Base-by-base conservation (phyloP, 2,888 invertebrate genomes). In the Xestoiulus laeticollis region DNA sequence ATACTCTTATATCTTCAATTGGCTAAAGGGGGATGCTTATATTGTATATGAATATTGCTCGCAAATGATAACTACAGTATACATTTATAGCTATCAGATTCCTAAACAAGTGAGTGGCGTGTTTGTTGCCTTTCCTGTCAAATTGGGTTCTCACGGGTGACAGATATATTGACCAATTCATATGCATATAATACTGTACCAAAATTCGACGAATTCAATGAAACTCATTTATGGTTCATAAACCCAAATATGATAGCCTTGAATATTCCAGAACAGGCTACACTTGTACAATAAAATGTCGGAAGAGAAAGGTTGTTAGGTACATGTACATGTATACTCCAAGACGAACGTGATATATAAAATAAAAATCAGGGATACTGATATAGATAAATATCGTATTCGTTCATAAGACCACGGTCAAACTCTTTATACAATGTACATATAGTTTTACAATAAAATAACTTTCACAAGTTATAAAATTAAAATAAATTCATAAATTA, bases 11-110 rank as follows among this genome's bases (percentile, higher is more conserved):
- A 68, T 68, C 68, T 68, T 68, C 68, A 68, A 68, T 68, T 68
- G 68, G 68, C 10, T 68, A 12, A 26, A 26, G 68, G 22, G 68
- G 68, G 68, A 16, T 8, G 26, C 68, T 8, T 1, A 68, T 68
- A 12, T 68, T 68, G 68, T n/a, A 68, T 68, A 68, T 68, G 68
- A 68, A 68, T 68, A 68, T 68, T 22, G 68, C 68, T 68, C 8
- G 59, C 68, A 22, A 68, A 12, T 22, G 22, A 68, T 68, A 68
- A 22, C 22, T 68, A 38, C 33, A 38, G 33, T 38, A 68, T 68
- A 68, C 22, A 68, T 68, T 68, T 26, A 68, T 26, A 10, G 6
- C 33, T 26, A 68, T 68, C 68, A 68, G 68, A 68, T 26, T 68
- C 68, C n/a, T 8, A 68, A 22, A 26, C 68, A 26, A 68, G 68